phyloP scores from a whole-genome alignment of 2,113 vertebrate genomes.

The Condylura cristata region DNA sequence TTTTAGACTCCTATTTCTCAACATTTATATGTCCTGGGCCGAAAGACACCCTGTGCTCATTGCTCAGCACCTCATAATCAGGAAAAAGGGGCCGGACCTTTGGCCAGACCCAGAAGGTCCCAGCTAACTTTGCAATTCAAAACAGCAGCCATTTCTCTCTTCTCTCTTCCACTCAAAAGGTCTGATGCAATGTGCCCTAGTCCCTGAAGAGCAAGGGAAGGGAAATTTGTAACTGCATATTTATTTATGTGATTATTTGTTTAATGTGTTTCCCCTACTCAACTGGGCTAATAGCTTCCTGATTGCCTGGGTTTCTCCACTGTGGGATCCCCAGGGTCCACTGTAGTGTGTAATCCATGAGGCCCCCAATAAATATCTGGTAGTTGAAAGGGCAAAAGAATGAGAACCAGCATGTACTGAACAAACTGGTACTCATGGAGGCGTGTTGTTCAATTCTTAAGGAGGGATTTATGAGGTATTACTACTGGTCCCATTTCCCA shows the following conservation, averaged over 20 bases:
- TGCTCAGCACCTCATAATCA: neutral
- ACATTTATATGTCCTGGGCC: slow-evolving; percentile 60
- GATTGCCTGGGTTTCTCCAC: neutral
- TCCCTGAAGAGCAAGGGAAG: neutral
- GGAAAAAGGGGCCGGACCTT: neutral
- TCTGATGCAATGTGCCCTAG: neutral
- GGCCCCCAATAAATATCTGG: neutral
- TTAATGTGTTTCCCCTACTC: slow-evolving; percentile 31
- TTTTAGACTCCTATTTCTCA: slow-evolving; percentile 81
- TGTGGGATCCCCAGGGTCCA: neutral
- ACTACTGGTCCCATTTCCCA: neutral
- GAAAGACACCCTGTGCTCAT: neutral
- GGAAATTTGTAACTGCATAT: slow-evolving; percentile 9
- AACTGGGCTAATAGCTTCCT: neutral
- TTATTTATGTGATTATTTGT: slow-evolving; percentile 44
- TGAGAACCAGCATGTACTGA: neutral
- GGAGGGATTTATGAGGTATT: neutral
- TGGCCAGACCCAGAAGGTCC: neutral
- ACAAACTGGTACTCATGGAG: neutral
- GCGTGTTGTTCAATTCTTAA: neutral
- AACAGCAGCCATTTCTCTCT: neutral
- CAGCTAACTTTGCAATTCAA: neutral
- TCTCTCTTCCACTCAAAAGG: neutral
- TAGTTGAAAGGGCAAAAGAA: neutral
- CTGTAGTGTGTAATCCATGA: neutral